Conservation (phyloP, 2,113 vertebrate species). For the Nyctereutes procyonoides region DNA sequence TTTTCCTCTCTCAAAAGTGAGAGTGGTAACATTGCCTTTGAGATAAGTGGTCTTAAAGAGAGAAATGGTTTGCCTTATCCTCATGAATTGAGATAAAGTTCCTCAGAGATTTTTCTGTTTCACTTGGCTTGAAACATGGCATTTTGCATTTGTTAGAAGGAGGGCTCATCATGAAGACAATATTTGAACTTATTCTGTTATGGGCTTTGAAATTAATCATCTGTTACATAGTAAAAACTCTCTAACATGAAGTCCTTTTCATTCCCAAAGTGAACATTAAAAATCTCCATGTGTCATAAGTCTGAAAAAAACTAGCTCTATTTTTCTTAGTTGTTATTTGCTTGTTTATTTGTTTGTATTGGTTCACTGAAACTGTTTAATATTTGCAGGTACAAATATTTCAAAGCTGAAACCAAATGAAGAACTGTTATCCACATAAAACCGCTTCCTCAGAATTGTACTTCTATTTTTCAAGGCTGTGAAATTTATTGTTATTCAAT, state of each 20-base stretch:
- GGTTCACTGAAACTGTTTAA: neutral
- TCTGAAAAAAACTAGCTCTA: neutral
- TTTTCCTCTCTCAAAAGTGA: neutral
- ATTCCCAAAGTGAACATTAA: neutral
- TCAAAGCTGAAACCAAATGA: neutral
- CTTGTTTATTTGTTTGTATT: neutral
- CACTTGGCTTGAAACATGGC: neutral
- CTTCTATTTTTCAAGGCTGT: neutral
- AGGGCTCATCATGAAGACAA: neutral
- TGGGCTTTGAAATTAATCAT: neutral
- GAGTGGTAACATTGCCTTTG: neutral
- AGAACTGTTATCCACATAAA: neutral
- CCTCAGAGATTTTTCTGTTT: neutral
- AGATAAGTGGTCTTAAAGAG: neutral
- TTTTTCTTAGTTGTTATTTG: neutral
- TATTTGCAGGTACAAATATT: neutral
- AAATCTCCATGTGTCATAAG: neutral
- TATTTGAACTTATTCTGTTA: neutral
- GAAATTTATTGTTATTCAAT: constrained; percentile 24
- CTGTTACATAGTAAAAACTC: neutral
- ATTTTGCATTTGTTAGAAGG: constrained; percentile 14
- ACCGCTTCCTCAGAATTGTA: neutral
- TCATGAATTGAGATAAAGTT: neutral
- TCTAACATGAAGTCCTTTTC: neutral
- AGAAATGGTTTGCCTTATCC: neutral